Base-by-base conservation (phyloP, 64 coral and sea anemone genomes). In the Montipora sp. region DNA sequence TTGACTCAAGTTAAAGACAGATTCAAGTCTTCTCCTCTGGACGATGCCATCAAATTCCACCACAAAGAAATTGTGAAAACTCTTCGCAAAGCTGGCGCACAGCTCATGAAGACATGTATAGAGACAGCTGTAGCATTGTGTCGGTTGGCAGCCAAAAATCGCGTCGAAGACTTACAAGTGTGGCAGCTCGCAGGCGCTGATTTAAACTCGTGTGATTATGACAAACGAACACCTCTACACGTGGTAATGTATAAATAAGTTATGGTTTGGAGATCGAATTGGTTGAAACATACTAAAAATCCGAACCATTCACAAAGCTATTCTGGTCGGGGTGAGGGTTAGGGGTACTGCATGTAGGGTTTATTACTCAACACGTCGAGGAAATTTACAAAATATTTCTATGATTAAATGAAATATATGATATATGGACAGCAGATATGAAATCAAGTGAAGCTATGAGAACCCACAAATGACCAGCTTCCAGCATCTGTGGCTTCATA, bases 191-290 rank as follows among this genome's bases (percentile, higher is more conserved):
- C 88, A 51, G 92, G 92, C 6, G 95, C 60, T 57, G 92, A 97
- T 79, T 14, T 97, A n/a, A 97, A 97, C 14, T 70, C 47, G 19
- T 60, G 88, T 88, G 95, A 97, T 66, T 97, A 97, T 21, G 95
- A 97, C 44, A 93, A 93, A 7, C 83, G 95, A 68, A 97, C 95
- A 7, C 92, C 95, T 21, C 81, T 97, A 3, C 95, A 97, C 55
- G 92, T 97, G 74, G 95, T 97, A 78, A 94, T 83, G 75, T 43
- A 9, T 1, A 1, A 19, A 6, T 3, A 43, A n/a, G 45, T 72
- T 82, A n/a, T 69, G 3, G 14, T 63, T 63, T 16, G 60, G 9
- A 14, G 60, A 63, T 63, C 3, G 60, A 63, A 14, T 57, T 57
- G 53, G 6, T 57, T 36, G 36, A 11, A 57, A 57, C 11, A 8